Percentiles rank a stretch among this genome's conserved stretches.
These are phyloP conservation scores for Phalera bucephala DNA, from an alignment of 2,888 invertebrate genomes.

Conservation along the genomic window DNA sequence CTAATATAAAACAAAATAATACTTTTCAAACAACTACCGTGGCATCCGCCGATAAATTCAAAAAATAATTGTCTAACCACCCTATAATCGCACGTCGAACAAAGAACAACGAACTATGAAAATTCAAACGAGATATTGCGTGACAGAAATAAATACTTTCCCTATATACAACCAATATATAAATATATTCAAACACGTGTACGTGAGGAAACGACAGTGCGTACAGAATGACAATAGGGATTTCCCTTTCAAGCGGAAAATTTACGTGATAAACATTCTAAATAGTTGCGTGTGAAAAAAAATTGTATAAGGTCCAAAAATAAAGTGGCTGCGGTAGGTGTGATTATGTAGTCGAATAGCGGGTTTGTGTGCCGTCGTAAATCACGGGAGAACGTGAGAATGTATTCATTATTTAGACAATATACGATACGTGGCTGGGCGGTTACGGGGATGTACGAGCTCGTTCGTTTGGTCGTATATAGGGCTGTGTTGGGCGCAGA, in stretches of 20 bases:
- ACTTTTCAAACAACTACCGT: conserved; percentile 47
- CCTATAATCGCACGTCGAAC: conserved; percentile 27
- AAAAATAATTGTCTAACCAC: conserved; percentile 52
- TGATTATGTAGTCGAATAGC: conserved; percentile 72
- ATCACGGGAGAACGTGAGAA: conserved; percentile 74
- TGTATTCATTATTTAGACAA: conserved; percentile 72
- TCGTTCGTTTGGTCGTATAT: conserved; percentile 18
- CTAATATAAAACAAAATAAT: conserved; percentile 38
- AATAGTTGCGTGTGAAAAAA: conserved; percentile 79
- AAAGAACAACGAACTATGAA: conserved; percentile 50
- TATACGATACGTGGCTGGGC: conserved; percentile 44
- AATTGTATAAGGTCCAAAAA: conserved; percentile 73
- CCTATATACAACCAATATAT: conserved; percentile 46
- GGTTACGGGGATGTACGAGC: conserved; percentile 34
- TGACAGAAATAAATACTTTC: conserved; percentile 74
- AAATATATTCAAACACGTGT: conserved; percentile 75
- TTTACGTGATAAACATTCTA: conserved; percentile 82
- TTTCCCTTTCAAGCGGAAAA: conserved; percentile 81
- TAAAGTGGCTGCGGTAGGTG: conserved; percentile 79
- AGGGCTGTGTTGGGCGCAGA: conserved; percentile 22
- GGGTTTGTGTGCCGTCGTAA: conserved; percentile 67
- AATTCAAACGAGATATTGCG: conserved; percentile 69
- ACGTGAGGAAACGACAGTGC: conserved; percentile 71
- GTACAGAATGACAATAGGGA: conserved; percentile 76
- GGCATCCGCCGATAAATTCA: conserved; percentile 45